Evolutionary conservation across 1,140 invertebrate genomes (phyloP).

Genomic region (Mylabris phalerata): DNA sequence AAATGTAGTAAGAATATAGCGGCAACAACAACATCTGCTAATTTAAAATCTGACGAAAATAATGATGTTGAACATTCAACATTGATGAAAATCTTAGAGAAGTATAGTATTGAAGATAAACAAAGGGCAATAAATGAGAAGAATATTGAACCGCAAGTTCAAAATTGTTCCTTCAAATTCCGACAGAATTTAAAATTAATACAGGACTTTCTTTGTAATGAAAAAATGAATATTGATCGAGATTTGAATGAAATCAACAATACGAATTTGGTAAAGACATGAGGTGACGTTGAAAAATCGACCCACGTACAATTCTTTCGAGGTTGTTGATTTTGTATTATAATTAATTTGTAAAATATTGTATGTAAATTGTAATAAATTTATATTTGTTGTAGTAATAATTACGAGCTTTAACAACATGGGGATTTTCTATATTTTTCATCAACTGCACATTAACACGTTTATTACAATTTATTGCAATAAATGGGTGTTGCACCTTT

Average conservation of each 20-base stretch:
- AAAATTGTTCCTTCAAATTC: conserved; percentile 17
- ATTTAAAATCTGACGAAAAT: conserved; percentile 10
- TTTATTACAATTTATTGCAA: too few species aligned
- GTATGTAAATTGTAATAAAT: neutral
- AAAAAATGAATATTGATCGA: conserved; percentile 17
- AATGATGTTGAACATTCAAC: conserved; percentile 32
- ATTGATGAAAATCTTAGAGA: conserved; percentile 34
- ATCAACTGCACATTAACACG: neutral
- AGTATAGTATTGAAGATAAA: conserved; percentile 33
- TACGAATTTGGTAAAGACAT: conserved; percentile 6
- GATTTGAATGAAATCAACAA: conserved; percentile 5
- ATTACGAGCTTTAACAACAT: neutral
- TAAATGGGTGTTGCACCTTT: too few species aligned
- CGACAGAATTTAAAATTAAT: conserved; percentile 22
- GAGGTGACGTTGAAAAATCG: neutral
- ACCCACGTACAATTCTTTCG: conserved; percentile 11
- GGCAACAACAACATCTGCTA: conserved; percentile 29
- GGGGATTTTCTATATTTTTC: neutral
- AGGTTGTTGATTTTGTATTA: conserved; percentile 2
- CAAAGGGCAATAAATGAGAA: neutral
- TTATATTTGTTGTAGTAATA: neutral
- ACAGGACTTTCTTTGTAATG: conserved; percentile 28
- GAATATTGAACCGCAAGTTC: neutral
- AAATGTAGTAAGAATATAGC: conserved; percentile 30
- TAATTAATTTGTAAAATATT: too few species aligned